These are phyloP conservation scores for Tanytarsus gracilentus DNA, from an alignment of 2,888 invertebrate species.

Conservation along the genomic window DNA sequence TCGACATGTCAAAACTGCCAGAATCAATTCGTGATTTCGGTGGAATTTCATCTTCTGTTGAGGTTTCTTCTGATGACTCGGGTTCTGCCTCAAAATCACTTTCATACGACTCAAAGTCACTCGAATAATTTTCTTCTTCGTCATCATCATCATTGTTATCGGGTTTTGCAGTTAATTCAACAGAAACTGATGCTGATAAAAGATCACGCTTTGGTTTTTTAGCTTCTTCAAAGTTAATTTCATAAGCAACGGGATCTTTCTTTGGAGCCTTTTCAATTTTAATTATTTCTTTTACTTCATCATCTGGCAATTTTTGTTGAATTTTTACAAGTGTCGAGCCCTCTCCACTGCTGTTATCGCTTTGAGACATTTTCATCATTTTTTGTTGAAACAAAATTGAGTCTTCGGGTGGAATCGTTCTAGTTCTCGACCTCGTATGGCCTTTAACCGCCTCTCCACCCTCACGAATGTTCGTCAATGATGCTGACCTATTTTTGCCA, in stretches of 20 bases:
- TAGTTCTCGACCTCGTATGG: slow-evolving; percentile 32
- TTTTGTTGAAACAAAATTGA: slow-evolving; percentile 34
- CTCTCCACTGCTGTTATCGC: not conserved
- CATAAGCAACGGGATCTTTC: slow-evolving; percentile 39
- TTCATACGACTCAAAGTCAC: slow-evolving; percentile 51
- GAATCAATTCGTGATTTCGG: slow-evolving; percentile 44
- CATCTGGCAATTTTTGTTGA: slow-evolving; percentile 5
- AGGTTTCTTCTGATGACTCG: slow-evolving; percentile 32
- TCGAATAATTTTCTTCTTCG: slow-evolving; percentile 42
- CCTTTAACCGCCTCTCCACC: not conserved
- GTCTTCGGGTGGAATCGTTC: slow-evolving; percentile 38
- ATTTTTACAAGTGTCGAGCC: too few relatives aligned
- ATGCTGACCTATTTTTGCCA: not conserved
- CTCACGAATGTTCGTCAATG: slow-evolving; percentile 2
- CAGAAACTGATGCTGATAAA: too few relatives aligned
- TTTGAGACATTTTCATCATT: slow-evolving; percentile 31
- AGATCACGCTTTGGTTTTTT: slow-evolving; percentile 18
- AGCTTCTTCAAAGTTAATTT: slow-evolving; percentile 36
- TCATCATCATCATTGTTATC: slow-evolving; percentile 13
- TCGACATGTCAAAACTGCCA: slow-evolving; percentile 48
- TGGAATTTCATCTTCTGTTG: slow-evolving; percentile 15
- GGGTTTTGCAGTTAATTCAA: too few relatives aligned
- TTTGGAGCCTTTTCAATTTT: slow-evolving; percentile 4
- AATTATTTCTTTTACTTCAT: not conserved
- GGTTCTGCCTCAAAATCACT: slow-evolving; percentile 51